Evolutionary conservation across 2,113 vertebrate species (phyloP), one percentile per base, ranked within the genome.

Genomic region (Entomyzon cyanotis): DNA sequence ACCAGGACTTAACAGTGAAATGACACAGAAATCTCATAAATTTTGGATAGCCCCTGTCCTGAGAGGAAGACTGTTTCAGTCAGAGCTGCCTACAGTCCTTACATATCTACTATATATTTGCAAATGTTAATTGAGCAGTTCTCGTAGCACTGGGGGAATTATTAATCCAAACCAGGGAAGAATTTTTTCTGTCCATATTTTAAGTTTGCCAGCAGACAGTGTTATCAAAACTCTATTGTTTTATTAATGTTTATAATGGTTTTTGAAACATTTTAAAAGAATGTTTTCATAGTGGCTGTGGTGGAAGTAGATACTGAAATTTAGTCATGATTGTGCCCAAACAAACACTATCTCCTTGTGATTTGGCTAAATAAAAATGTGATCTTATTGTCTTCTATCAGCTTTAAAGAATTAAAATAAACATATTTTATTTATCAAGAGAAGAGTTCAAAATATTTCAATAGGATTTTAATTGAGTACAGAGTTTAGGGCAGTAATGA

Each of bases 321-420:
- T 81, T 59, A 86, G 42, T 56, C 21, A 44, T 52, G 16, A 73
- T 16, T 92, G 10, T 8, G 2, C 14, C 30, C 5, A 59, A 84
- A 75, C 5, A 65, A 80, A 7, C 1, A 2, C 27, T 59, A 5
- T 56, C 56, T 92, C 22, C 16, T 79, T 82, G 35, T 67, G 55
- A 76, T 79, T 59, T 39, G 70, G 21, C 27, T 77, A 46, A 87
- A 73, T 10, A 91, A 92, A 93, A 68, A 93, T 50, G 35, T 85
- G 46, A 71, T 30, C 13, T 89, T 73, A 55, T 31, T 85, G 62
- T 89, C 53, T 65, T 58, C 35, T n/a, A 6, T 27, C 22, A 63
- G 15, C 55, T 81, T 84, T 89, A 44, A 89, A 96, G 19, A 86
- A 77, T 62, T 46, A 75, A 94, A 92, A 70, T 47, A 71, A 90